A percentile compares a stretch with the other conserved stretches of the same genome.
Conservation (phyloP, 1,140 invertebrate genomes). For the Pachypsylla venusta region DNA sequence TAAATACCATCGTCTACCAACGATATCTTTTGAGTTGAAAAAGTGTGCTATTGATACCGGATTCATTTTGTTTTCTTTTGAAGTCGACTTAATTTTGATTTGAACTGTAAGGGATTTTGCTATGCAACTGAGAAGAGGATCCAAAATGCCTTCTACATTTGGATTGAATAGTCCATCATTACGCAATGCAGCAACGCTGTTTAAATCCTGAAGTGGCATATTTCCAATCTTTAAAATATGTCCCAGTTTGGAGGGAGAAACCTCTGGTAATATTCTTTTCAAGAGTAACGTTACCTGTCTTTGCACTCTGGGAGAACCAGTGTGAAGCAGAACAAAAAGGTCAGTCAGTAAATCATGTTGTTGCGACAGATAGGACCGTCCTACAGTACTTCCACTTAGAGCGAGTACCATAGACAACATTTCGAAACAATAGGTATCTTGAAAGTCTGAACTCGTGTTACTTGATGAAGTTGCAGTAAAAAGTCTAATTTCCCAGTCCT, state of each 20-base stretch:
- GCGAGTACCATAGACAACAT: constrained; percentile 91
- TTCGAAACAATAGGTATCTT: constrained; percentile 93
- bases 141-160: constrained; percentile 48
- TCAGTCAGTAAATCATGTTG: constrained; percentile 71
- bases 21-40: constrained; percentile 39
- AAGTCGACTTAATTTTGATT: constrained; percentile 61
- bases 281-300: constrained; percentile 74
- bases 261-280: constrained; percentile 67
- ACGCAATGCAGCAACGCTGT: background rate
- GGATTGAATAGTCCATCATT: background rate
- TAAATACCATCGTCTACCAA: constrained; percentile 66
- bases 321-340: constrained; percentile 75
- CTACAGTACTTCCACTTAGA: constrained; percentile 81
- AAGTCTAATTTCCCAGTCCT: constrained; percentile 66
- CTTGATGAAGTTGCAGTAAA: constrained; percentile 31
- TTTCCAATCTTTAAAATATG: constrained; percentile 47
- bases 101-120: constrained; percentile 75
- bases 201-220: constrained; percentile 56
- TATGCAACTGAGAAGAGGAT: constrained; percentile 74
- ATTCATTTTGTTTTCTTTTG: constrained; percentile 42
- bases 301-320: constrained; percentile 84
- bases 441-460: constrained; percentile 33
- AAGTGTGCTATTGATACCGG: constrained; percentile 40
- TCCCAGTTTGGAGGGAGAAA: constrained; percentile 48
- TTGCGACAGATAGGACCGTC: constrained; percentile 75